These are phyloP conservation scores for Xenopus laevis DNA, from an alignment of 2,113 vertebrate genomes.

Conservation along the genomic window DNA sequence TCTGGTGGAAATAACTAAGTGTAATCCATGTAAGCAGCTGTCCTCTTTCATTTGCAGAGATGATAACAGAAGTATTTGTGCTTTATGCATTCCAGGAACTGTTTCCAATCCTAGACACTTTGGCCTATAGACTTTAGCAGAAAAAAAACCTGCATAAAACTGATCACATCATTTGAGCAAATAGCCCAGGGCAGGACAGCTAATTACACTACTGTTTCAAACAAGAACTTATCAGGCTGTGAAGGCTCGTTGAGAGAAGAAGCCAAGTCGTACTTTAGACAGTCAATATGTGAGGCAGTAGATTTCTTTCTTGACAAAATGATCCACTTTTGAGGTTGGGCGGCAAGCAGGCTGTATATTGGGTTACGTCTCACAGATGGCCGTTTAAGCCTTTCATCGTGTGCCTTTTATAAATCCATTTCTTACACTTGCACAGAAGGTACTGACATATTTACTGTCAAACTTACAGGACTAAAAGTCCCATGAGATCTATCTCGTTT, in stretches of 20 bases:
- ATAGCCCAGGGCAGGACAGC: slow-evolving; percentile 19
- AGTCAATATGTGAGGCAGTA: slow-evolving; percentile 5
- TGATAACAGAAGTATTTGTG: slow-evolving; percentile 40
- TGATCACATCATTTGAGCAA: slow-evolving; percentile 1
- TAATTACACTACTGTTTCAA: slow-evolving; percentile 16
- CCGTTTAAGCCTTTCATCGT: slow-evolving; percentile 28
- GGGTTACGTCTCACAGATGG: slow-evolving; percentile 5
- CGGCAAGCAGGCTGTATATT: slow-evolving; percentile 21
- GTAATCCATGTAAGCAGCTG: slow-evolving; percentile 41
- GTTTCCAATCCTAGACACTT: slow-evolving; percentile 34
- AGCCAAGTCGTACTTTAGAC: slow-evolving; percentile 15
- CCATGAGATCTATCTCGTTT: too few species aligned
- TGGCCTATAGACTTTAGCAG: slow-evolving; percentile 30
- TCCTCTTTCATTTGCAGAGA: slow-evolving; percentile 36
- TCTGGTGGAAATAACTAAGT: slow-evolving; percentile 35
- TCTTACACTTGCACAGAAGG: too few species aligned
- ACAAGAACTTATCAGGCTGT: slow-evolving; percentile 15
- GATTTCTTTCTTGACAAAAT: slow-evolving; percentile 13
- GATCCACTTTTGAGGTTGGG: slow-evolving; percentile 5
- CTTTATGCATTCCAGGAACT: slow-evolving; percentile 45
- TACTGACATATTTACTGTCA: too few species aligned
- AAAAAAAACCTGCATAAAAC: slow-evolving; percentile 9
- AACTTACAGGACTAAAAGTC: too few species aligned
- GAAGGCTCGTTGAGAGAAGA: not conserved
- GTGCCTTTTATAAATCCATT: too few species aligned